Base-by-base conservation (phyloP, 2,113 vertebrate genomes). In the Sciurus niger region DNA sequence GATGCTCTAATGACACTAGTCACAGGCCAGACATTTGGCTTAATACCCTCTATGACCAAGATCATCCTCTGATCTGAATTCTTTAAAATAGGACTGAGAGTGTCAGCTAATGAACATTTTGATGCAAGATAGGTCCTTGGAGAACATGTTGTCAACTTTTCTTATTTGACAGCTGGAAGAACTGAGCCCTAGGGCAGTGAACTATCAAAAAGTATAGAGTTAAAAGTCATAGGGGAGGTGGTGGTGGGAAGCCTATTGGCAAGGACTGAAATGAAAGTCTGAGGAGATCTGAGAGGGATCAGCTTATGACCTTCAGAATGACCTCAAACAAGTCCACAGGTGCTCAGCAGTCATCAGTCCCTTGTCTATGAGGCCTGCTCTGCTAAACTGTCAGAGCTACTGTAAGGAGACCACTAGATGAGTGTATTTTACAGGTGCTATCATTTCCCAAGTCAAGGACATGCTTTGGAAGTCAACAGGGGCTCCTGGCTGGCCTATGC, bases 91-190 rank as follows among this genome's bases (percentile, higher is more conserved):
- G 16, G 28, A 40, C 1, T 16, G 3, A 85, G 32, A 80, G 60
- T 28, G 16, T 63, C 85, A 37, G 37, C 67, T 94, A 79, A 55
- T 51, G 67, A 68, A 78, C 76, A 77, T 72, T 93, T 5, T 82
- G 60, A 88, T 17, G 8, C 25, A 82, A 89, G 60, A 58, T 2
- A 92, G 43, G 25, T 79, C 76, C 76, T 80, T 55, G 4, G 67
- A 94, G n/a, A 95, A 55, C 17, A 34, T 58, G 90, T 25, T 76
- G n/a, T 89, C 80, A 92, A 85, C 8, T 20, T 76, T 74, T 70
- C 58, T 92, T 67, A 91, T 30, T 82, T 80, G 89, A 79, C 12
- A 85, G 17, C 14, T 17, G 20, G 82, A 78, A 68, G 72, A 79
- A 48, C 34, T 28, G 5, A 84, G 43, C 34, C 58, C 58, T 8